phyloP scores from a whole-genome alignment of 2,888 invertebrate species.

The Metallyticus violacea region DNA sequence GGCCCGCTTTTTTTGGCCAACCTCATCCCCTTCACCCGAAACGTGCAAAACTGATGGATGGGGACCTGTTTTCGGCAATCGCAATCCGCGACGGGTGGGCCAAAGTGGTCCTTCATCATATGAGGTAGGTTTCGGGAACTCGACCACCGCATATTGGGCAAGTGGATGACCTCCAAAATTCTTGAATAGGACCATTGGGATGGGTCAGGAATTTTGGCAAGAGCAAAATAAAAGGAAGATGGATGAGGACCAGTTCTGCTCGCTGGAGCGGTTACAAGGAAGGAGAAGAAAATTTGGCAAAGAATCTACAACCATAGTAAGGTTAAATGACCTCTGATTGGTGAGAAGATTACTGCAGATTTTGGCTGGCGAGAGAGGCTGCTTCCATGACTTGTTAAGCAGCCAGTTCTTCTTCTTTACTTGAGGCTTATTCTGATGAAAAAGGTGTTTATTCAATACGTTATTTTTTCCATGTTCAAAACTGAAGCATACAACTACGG shows the following conservation, averaged over 20 bases:
- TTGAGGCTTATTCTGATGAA: neutral
- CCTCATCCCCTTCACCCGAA: neutral
- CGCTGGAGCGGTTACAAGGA: neutral
- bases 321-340: neutral
- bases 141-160: slow-evolving; percentile 1
- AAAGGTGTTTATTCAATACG: neutral
- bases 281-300: neutral
- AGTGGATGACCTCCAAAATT: neutral
- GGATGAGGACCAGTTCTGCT: neutral
- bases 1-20: neutral
- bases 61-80: slow-evolving; percentile 25
- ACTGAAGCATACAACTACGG: neutral
- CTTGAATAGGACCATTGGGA: neutral
- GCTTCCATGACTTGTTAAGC: neutral
- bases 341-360: neutral
- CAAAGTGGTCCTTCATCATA: slow-evolving; percentile 16
- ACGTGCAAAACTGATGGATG: slow-evolving; percentile 25
- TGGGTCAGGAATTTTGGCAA: neutral
- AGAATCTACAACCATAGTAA: neutral
- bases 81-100: neutral
- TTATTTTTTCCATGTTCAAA: too few species aligned
- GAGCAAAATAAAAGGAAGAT: neutral
- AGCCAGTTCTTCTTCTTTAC: neutral
- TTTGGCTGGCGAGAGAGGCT: neutral
- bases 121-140: neutral